Conservation (phyloP, 2,113 vertebrate genomes). For the Cyprinodon variegatus region DNA sequence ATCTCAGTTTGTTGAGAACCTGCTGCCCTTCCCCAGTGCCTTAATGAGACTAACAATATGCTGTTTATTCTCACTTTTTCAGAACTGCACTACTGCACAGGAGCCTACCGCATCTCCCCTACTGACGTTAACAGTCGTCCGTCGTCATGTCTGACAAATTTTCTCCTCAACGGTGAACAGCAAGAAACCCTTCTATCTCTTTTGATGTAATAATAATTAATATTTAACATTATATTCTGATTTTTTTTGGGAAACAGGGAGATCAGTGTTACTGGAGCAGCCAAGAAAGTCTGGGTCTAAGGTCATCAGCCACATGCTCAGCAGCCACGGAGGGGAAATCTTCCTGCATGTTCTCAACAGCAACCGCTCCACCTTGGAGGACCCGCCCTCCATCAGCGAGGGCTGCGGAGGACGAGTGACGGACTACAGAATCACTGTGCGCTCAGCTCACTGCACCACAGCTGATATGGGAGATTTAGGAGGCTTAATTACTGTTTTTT, state of each 20-base stretch:
- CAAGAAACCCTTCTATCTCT: neutral
- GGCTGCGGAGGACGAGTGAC: constrained; percentile 97
- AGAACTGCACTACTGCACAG: constrained; percentile 98
- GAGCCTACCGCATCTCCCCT: constrained; percentile 95
- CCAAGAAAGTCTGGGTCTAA: constrained; percentile 98
- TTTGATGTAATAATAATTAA: neutral
- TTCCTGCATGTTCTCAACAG: constrained; percentile 96
- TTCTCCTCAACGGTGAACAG: constrained; percentile 94
- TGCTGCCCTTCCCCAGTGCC: too few species aligned
- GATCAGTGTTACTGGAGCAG: constrained; percentile 95
- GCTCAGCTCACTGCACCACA: constrained; percentile 19
- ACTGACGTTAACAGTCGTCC: constrained; percentile 98
- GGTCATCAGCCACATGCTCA: constrained; percentile 98
- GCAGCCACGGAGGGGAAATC: constrained; percentile 97
- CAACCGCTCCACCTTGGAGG: constrained; percentile 95
- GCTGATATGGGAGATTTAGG: neutral
- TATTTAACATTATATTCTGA: neutral
- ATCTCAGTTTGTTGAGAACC: too few species aligned
- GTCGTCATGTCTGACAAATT: constrained; percentile 98
- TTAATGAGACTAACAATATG: too few species aligned
- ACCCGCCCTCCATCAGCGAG: constrained; percentile 97
- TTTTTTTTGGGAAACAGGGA: constrained; percentile 80
- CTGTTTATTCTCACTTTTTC: constrained; percentile 35
- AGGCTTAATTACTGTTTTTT: too few species aligned
- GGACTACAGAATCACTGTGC: constrained; percentile 97